Evolutionary conservation across 2,113 vertebrate genomes (phyloP), one percentile per base, ranked within the genome.

Genomic region (Cercocebus atys): DNA sequence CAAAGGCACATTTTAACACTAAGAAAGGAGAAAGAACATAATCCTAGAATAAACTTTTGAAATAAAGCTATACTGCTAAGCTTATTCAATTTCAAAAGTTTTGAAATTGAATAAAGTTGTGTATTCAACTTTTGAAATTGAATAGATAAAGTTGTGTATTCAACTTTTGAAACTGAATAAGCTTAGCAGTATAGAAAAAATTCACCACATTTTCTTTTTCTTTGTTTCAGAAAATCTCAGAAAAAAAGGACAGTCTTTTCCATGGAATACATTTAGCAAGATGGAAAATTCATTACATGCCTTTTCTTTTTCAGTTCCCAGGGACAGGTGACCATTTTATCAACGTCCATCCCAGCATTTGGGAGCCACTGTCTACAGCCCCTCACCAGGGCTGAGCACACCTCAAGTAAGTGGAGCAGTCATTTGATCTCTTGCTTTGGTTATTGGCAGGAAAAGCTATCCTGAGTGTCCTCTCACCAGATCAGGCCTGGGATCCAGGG

Each of bases 191-290:
- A 45, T 9, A 47, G 23, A 76, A 43, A 81, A 81, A 68, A 66
- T 6, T 64, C 61, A 64, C 11, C 22, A 20, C 16, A 1, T 72
- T 75, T 75, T 79, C 45, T 66, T 25, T 40, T 32, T 79, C 93
- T 93, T 85, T 70, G 43, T 72, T 92, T 93, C 78, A 73, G 55
- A 95, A 78, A 59, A 47, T 84, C 73, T 92, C 43, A 64, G 55
- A 80, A 59, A 68, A 18, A 84, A 92, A 84, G 43, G 38, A 35
- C 11, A 13, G 23, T 61, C 32, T 27, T 57, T 73, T 82, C 45
- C 20, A 47, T 12, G 45, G 55, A 43, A 30, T 38, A 52, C 13
- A 66, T 32, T n/a, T 52, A 96, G 43, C 38, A 32, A 90, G 27
- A 83, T 52, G 45, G 52, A 88, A 84, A 80, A 32, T 25, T 20